Base-by-base conservation (phyloP, 1,140 invertebrate species). In the Pentalonia nigronervosa region DNA sequence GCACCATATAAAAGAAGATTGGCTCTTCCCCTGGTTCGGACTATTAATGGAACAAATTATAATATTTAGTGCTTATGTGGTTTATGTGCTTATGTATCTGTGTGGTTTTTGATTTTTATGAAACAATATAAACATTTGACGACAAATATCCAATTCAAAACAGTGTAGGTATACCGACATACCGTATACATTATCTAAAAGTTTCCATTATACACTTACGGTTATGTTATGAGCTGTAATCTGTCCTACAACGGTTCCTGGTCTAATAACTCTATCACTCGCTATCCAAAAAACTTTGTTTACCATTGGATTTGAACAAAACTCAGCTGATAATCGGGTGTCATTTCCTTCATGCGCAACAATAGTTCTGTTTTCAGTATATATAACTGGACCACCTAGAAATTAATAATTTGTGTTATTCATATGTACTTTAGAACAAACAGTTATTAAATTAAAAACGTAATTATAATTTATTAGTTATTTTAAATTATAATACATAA, bases 241-340 rank as follows among this genome's bases (percentile, higher is more conserved):
- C 41, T 95, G 95, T 84, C 96, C 95, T 53, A 94, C 95, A 86
- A 95, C 94, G 83, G 95, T 95, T 56, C 96, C 96, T 23, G 96
- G 96, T 60, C 95, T 94, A 93, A 96, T 95, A 76, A 96, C 95
- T 84, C 95, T 94, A 86, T 95, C 95, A 53, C 96, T 95, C 84
- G 96, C 96, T 81, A 91, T 91, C 96, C 96, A 97, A 56, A 96
- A 94, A 11, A 96, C 95, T 94, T 95, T 95, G 7, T 95, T 96
- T 93, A 96, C 96, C 81, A 95, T 95, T 0, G 96, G 96, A 93
- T 96, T 96, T 36, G 96, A 96, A 94, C 96, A 97, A 94, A 96
- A 96, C 94, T 96, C 96, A 7, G 96, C 96, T 50, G 95, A 95
- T 3, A 97, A 94, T 89, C 95, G 95, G 83, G 96, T 94, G 1